phyloP scores from a whole-genome alignment of 2,113 vertebrate genomes.

The Ivindomyrus marchei region DNA sequence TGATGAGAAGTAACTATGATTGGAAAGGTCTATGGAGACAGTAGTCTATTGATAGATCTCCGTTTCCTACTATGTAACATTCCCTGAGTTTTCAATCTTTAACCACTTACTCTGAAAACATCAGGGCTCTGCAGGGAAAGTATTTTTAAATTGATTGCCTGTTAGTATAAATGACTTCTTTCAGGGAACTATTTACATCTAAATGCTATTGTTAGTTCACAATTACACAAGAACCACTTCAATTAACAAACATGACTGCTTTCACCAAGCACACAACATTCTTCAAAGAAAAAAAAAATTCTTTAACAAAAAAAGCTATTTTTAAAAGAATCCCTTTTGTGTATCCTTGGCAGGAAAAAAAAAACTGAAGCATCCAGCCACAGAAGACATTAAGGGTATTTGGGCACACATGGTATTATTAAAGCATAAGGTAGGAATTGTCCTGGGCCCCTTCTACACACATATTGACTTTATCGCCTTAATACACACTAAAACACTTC shows the following conservation, averaged over 20 bases:
- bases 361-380: neutral
- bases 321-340: neutral
- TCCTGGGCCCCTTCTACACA: neutral
- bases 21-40: neutral
- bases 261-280: neutral
- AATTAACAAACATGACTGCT: neutral
- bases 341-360: neutral
- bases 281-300: neutral
- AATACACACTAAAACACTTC: conserved; percentile 1
- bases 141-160: neutral
- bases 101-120: neutral
- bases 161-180: neutral
- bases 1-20: neutral
- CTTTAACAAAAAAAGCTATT: neutral
- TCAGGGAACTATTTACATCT: neutral
- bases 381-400: neutral
- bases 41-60: neutral
- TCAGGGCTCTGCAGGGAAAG: neutral
- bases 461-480: neutral
- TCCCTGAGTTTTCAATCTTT: neutral
- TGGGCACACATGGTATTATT: neutral
- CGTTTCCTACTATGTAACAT: neutral
- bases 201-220: neutral
- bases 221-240: neutral
- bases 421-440: neutral